Conservation (phyloP, 2,888 invertebrate species). For the Microctonus brassicae region DNA sequence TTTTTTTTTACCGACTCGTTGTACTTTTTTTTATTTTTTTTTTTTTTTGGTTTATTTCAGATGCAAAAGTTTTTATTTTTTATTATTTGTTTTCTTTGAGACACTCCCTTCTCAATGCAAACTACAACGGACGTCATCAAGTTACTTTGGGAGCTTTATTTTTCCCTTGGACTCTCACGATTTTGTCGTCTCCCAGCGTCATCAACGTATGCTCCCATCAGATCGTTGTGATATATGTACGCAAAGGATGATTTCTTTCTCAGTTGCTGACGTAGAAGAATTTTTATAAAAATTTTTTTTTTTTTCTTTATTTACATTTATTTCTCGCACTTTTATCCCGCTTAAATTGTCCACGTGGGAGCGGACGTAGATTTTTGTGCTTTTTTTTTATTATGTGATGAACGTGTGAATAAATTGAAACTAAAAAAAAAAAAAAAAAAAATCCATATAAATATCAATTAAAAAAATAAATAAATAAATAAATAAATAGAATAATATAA, state of each 20-base stretch:
- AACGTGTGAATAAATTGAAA: background rate
- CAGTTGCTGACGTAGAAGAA: conserved; percentile 40
- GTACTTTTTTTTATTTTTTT: conserved; percentile 36
- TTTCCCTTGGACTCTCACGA: conserved; percentile 51
- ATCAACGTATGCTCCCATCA: conserved; percentile 21
- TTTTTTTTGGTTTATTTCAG: background rate
- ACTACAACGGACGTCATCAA: conserved; percentile 47
- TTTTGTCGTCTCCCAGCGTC: conserved; percentile 43
- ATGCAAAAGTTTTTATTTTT: conserved; percentile 21
- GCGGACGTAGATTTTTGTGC: background rate
- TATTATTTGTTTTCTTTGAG: conserved; percentile 14
- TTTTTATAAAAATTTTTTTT: conserved; percentile 10
- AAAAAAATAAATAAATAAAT: background rate
- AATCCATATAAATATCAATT: too few species aligned
- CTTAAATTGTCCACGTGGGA: conserved; percentile 33
- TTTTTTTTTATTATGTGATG: background rate
- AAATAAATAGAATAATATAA: too few species aligned
- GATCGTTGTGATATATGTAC: background rate
- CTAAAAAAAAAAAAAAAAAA: background rate
- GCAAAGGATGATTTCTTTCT: conserved; percentile 2
- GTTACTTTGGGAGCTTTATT: conserved; percentile 45
- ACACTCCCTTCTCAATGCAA: conserved; percentile 24
- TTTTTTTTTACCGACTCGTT: conserved; percentile 27
- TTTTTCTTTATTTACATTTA: conserved; percentile 9
- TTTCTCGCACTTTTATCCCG: conserved; percentile 10